Evolutionary conservation across 2,113 vertebrate species (phyloP), one percentile per base, ranked within the genome.

Genomic region (Neodon shergylaensis): DNA sequence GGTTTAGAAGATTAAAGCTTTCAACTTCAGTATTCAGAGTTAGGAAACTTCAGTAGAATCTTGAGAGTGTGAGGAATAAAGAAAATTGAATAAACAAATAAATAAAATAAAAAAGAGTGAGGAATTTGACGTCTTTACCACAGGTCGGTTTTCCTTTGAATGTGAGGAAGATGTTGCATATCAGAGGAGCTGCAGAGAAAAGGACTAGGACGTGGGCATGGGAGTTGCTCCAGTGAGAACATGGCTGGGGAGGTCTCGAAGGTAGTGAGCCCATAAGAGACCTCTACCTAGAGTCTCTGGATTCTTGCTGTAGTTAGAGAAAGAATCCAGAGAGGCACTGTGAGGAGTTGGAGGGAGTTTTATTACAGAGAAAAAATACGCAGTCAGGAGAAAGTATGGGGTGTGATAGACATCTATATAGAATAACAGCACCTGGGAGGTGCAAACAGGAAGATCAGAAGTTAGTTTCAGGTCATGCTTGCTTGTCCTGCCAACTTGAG

Each of bases 1-100:
- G 49, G 28, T 85, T 82, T 81, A 14, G 90, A 92, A 88, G 11
- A 13, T 74, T 89, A 88, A 95, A 2, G 7, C 61, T n/a, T 95
- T 54, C 5, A 63, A 65, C 17, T 93, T 24, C 86, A 1, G 7
- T 63, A 79, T 79, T 68, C 24, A 28, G 39, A 33, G 17, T 42
- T 28, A 95, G 33, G 42, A 63, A 5, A 72, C 22, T 33, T 58
- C 58, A 58, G 17, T 42, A 92, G 49, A 61, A 49, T 76, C 24
- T 52, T 79, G 73, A 91, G 42, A 86, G n/a, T 70, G 12, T 63
- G 73, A 78, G 33, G 73, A 90, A 78, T 33, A 58, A 58, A 7
- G 58, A 58, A 58, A 58, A 58, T 58, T 58, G 5, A 58, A 58
- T 58, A 58, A 21, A 58, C 58, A 58, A 58, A 58, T 58, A 14